Evolutionary conservation across 1,140 invertebrate genomes (phyloP).

Genomic region (Oscheius sp.): DNA sequence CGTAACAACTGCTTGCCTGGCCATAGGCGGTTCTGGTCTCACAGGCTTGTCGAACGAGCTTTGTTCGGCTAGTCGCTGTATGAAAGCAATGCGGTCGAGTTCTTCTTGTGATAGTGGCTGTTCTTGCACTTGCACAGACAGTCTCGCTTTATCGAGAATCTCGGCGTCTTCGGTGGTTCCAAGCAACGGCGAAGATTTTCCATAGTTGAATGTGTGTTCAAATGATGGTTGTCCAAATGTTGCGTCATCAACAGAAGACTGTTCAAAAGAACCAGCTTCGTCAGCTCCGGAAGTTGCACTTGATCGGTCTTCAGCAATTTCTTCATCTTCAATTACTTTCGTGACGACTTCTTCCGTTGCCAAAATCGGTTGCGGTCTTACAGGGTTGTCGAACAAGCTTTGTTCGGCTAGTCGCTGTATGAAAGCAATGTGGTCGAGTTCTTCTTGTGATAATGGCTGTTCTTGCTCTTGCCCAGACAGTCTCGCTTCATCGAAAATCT

Average conservation of each 20-base stretch:
- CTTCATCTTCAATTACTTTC: background rate
- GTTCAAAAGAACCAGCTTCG: background rate
- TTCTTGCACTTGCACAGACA: too few relatives aligned
- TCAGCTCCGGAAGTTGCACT: slow-evolving; percentile 32
- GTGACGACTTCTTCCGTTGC: background rate
- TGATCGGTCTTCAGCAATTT: background rate
- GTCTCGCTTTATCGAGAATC: too few relatives aligned
- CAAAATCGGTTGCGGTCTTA: background rate
- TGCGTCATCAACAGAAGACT: slow-evolving; percentile 7
- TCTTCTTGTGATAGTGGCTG: too few relatives aligned
- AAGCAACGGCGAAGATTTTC: slow-evolving; percentile 18
- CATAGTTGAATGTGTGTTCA: slow-evolving; percentile 10
- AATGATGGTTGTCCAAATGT: slow-evolving; percentile 3
- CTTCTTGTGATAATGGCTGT: slow-evolving; percentile 11
- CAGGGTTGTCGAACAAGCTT: slow-evolving; percentile 13
- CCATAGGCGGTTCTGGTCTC: too few relatives aligned
- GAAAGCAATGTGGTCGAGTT: slow-evolving; percentile 27
- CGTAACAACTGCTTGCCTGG: too few relatives aligned
- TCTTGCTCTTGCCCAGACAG: background rate
- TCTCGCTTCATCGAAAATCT: background rate
- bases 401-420: slow-evolving; percentile 2
- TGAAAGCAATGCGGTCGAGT: too few relatives aligned
- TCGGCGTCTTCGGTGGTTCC: too few relatives aligned
- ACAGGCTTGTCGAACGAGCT: too few relatives aligned
- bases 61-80: too few relatives aligned